Percentiles rank a stretch among this genome's conserved stretches.
phyloP scores from a whole-genome alignment of 2,888 invertebrate species.

The Parthenolecanium corni region DNA sequence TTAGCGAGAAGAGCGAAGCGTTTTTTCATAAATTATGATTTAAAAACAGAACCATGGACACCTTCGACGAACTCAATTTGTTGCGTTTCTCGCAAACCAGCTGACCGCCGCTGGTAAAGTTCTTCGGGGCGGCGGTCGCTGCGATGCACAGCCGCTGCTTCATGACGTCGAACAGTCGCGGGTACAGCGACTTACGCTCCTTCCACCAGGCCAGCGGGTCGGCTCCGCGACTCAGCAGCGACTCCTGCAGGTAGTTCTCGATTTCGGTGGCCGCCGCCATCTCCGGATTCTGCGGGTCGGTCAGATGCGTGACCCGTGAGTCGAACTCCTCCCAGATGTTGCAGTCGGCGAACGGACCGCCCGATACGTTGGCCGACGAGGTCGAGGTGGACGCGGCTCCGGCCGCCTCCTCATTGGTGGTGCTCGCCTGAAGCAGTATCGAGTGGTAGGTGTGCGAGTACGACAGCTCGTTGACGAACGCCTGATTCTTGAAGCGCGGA shows the following conservation, averaged over 20 bases:
- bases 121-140: constrained; percentile 35
- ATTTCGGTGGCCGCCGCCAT: constrained; percentile 30
- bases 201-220: constrained; percentile 33
- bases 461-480: constrained; percentile 9
- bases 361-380: background rate
- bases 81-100: constrained; percentile 33
- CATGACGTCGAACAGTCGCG: constrained; percentile 32
- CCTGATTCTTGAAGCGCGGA: constrained; percentile 28
- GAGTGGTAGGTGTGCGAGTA: constrained; percentile 15
- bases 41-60: constrained; percentile 30
- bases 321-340: constrained; percentile 24
- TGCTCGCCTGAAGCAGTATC: constrained; percentile 14
- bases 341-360: background rate
- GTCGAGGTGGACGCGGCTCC: no score
- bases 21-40: constrained; percentile 30
- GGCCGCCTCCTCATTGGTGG: background rate
- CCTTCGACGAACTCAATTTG: constrained; percentile 32
- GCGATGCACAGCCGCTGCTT: constrained; percentile 32
- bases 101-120: constrained; percentile 34
- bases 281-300: constrained; percentile 18
- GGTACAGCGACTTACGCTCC: constrained; percentile 31
- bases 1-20: no score
- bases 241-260: constrained; percentile 31
- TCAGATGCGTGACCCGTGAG: background rate
- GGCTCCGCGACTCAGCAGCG: constrained; percentile 26